These are phyloP conservation scores for Pongo pygmaeus DNA, from an alignment of 2,113 vertebrate species.

Conservation along the genomic window DNA sequence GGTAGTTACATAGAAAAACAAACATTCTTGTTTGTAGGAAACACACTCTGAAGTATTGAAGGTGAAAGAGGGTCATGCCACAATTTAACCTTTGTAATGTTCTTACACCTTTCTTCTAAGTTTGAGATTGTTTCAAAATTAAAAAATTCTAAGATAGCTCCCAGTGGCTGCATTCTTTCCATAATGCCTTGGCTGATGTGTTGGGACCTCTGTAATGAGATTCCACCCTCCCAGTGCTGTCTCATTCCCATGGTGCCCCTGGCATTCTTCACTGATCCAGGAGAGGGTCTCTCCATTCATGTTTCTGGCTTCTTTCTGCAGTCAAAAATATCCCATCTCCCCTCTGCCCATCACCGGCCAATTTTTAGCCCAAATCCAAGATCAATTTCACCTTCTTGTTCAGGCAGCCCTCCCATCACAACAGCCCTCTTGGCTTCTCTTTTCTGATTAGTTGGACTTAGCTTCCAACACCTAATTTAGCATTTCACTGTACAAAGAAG, in stretches of 20 bases:
- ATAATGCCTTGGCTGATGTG: not conserved
- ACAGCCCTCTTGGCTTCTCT: not conserved
- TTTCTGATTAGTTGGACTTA: not conserved
- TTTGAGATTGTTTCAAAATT: slow-evolving; percentile 15
- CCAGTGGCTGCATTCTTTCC: not conserved
- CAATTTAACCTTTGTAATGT: not conserved
- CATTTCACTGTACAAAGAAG: not conserved
- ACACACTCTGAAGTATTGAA: not conserved
- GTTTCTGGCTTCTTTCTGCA: not conserved
- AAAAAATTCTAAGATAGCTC: not conserved
- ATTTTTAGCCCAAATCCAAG: not conserved
- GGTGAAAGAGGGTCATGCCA: not conserved
- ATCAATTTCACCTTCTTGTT: not conserved
- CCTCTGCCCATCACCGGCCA: not conserved
- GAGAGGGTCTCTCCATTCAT: not conserved
- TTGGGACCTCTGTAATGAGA: not conserved
- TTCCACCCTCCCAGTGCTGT: not conserved
- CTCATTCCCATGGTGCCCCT: not conserved
- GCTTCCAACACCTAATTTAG: not conserved
- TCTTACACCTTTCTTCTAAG: not conserved
- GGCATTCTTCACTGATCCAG: not conserved
- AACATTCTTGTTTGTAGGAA: not conserved
- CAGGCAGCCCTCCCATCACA: not conserved
- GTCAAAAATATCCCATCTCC: not conserved
- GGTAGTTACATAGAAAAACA: not conserved